phyloP scores from a whole-genome alignment of 2,113 vertebrate species.

The Ochotona princeps region DNA sequence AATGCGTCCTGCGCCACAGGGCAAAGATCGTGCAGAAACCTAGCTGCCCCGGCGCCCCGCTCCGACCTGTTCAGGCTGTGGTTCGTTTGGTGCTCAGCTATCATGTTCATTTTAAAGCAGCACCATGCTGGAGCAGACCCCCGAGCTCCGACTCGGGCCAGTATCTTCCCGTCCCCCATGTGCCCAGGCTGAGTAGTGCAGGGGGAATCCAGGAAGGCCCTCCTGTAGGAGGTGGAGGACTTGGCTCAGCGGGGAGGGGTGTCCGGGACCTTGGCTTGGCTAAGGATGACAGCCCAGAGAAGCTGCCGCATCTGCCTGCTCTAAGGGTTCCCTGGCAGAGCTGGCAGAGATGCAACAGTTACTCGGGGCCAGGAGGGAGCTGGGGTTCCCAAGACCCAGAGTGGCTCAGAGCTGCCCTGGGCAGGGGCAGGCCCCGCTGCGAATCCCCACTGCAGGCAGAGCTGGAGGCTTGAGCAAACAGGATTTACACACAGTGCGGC shows the following conservation, averaged over 20 bases:
- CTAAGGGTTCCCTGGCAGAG: rapidly evolving
- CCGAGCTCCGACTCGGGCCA: neutral
- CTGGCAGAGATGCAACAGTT: neutral
- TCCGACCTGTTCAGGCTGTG: neutral
- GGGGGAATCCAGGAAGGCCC: too few relatives aligned
- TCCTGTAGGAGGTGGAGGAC: too few relatives aligned
- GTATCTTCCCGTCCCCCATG: too few relatives aligned
- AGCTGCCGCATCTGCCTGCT: neutral
- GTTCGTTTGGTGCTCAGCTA: neutral
- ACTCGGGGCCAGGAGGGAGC: neutral
- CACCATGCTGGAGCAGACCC: neutral
- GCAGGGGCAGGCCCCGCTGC: neutral
- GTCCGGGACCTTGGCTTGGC: neutral
- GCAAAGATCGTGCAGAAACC: neutral
- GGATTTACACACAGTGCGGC: neutral
- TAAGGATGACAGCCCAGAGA: neutral
- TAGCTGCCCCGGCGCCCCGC: neutral
- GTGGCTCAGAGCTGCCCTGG: neutral
- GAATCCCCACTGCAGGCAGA: neutral
- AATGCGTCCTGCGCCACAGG: neutral
- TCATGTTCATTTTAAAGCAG: neutral
- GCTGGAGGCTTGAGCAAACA: neutral
- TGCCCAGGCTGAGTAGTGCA: too few relatives aligned
- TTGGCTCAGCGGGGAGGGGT: too few relatives aligned
- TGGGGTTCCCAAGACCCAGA: too few relatives aligned